These are phyloP conservation scores for Drosophila neocordata DNA, from an alignment of 1,140 invertebrate genomes.

Conservation along the genomic window DNA sequence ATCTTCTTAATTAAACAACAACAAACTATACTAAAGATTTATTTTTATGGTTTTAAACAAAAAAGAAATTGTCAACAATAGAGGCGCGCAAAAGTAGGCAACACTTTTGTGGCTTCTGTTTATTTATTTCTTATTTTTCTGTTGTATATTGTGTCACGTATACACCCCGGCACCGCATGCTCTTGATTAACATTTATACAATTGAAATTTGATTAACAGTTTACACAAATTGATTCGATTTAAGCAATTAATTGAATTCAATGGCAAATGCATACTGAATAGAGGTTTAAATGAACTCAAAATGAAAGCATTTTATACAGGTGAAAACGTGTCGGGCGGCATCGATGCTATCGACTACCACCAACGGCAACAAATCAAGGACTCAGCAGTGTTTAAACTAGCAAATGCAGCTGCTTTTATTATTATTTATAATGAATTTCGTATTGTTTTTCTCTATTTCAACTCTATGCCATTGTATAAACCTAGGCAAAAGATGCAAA, in stretches of 20 bases:
- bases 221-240: constrained; percentile 15
- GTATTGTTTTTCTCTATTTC: constrained; percentile 38
- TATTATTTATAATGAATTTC: constrained; percentile 73
- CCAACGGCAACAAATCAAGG: not conserved
- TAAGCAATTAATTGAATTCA: constrained; percentile 19
- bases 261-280: constrained; percentile 16
- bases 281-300: constrained; percentile 7
- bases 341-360: not conserved
- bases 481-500: not conserved
- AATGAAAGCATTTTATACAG: constrained; percentile 8
- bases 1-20: not conserved
- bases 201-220: constrained; percentile 18
- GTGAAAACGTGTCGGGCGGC: not conserved
- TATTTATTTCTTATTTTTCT: not conserved
- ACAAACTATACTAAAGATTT: not conserved
- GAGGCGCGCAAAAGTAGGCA: not conserved
- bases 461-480: not conserved
- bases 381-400: constrained; percentile 1
- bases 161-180: not conserved
- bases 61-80: too few relatives aligned
- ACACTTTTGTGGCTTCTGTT: not conserved
- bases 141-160: not conserved
- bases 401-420: constrained; percentile 48
- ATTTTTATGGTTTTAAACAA: not conserved
- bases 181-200: constrained; percentile 12